Evolutionary conservation across 2,113 vertebrate genomes (phyloP).

Genomic region (Taurulus bubalis): DNA sequence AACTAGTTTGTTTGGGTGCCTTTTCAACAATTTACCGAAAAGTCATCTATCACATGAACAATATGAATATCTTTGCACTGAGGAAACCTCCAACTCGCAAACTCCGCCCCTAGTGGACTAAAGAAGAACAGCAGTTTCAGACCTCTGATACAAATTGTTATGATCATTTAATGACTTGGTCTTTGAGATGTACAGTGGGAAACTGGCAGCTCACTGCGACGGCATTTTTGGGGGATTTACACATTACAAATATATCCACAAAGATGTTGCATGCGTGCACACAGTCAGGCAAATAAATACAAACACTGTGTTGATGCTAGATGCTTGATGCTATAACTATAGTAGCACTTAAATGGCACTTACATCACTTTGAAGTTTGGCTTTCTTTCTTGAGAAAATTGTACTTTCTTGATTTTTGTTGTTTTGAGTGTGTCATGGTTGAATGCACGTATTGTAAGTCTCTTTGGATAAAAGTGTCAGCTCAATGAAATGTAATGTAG

Average conservation of each 20-base stretch:
- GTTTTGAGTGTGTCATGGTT: too few relatives aligned
- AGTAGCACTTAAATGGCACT: too few relatives aligned
- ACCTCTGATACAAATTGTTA: too few relatives aligned
- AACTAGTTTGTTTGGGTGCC: fast-evolving
- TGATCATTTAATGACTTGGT: background rate
- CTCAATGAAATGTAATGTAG: too few relatives aligned
- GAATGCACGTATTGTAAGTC: too few relatives aligned
- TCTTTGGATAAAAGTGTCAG: too few relatives aligned
- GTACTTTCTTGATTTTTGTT: too few relatives aligned
- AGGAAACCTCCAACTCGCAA: background rate
- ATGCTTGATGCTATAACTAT: too few relatives aligned
- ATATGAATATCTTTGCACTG: slow-evolving; percentile 56
- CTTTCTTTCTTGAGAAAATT: too few relatives aligned
- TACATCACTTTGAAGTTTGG: too few relatives aligned
- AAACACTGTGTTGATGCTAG: background rate
- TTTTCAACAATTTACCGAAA: background rate
- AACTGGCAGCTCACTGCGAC: background rate
- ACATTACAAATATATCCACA: background rate
- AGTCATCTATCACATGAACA: slow-evolving; percentile 20
- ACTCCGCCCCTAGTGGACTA: slow-evolving; percentile 35
- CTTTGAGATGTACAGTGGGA: background rate
- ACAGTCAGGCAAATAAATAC: background rate
- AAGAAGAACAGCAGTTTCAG: background rate
- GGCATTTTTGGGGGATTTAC: background rate
- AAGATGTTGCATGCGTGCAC: background rate